A percentile compares a stretch with the other conserved stretches of the same genome.
These are phyloP conservation scores for Hypsopygia costalis DNA, from an alignment of 2,888 invertebrate genomes.

Conservation along the genomic window DNA sequence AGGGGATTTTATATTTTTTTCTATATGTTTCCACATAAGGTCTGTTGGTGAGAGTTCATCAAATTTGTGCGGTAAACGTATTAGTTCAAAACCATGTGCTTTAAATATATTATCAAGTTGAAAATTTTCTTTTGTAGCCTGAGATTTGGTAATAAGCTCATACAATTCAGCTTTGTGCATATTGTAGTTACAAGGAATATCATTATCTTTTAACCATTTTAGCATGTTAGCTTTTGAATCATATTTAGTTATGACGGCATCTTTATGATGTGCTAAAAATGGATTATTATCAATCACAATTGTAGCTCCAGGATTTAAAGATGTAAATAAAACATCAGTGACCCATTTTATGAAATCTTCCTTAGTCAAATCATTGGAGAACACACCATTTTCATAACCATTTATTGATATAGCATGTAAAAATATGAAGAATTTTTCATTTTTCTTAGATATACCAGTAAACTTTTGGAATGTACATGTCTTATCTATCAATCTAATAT, in stretches of 20 bases:
- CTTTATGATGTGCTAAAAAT: constrained; percentile 19
- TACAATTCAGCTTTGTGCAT: constrained; percentile 47
- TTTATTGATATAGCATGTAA: constrained; percentile 34
- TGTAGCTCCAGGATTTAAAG: constrained; percentile 29
- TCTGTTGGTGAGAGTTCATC: constrained; percentile 38
- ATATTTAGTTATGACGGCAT: constrained; percentile 32
- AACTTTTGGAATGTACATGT: constrained; percentile 23
- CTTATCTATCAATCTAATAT: constrained; percentile 34
- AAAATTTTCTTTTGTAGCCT: constrained; percentile 19
- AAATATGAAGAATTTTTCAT: too few species aligned
- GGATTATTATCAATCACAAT: constrained; percentile 40
- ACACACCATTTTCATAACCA: constrained; percentile 35
- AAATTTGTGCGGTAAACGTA: constrained; percentile 38
- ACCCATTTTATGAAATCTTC: constrained; percentile 46
- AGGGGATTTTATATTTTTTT: background rate
- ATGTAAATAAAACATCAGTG: constrained; percentile 32
- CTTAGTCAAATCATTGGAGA: constrained; percentile 27
- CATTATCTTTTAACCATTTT: constrained; percentile 35
- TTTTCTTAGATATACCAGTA: constrained; percentile 3
- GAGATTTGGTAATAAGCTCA: constrained; percentile 34
- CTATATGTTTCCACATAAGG: constrained; percentile 35
- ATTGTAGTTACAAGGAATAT: constrained; percentile 36
- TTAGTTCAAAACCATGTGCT: constrained; percentile 42
- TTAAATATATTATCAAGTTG: constrained; percentile 36
- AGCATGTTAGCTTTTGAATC: constrained; percentile 43